Conservation (phyloP, 1,140 invertebrate genomes). For the Saccostrea glomerata region DNA sequence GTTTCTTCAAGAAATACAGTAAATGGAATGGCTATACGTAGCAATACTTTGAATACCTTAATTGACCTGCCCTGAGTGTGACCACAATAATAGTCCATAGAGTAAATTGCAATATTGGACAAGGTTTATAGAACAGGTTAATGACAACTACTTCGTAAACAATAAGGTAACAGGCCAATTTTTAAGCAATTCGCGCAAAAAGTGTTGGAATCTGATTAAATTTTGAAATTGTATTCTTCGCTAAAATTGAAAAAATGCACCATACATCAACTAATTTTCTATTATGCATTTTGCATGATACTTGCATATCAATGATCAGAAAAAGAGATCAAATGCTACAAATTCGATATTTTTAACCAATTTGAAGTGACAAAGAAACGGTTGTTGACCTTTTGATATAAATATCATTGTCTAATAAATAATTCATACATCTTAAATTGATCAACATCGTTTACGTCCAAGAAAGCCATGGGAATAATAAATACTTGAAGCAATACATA, state of each 20-base stretch:
- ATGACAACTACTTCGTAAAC: background rate
- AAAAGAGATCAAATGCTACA: too few species aligned
- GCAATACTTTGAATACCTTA: background rate
- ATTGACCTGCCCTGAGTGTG: background rate
- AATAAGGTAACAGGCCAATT: background rate
- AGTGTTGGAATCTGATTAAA: too few species aligned
- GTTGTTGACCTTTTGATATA: background rate
- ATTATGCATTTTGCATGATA: too few species aligned
- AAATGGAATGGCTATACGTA: background rate
- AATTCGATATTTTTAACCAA: too few species aligned
- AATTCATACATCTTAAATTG: too few species aligned
- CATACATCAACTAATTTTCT: too few species aligned
- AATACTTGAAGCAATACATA: constrained; percentile 1
- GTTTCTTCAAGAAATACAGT: background rate
- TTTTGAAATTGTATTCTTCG: too few species aligned
- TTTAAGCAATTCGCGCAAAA: background rate
- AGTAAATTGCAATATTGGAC: background rate
- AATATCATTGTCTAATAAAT: too few species aligned
- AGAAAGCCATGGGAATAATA: background rate
- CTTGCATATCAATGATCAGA: too few species aligned
- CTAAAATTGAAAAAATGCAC: too few species aligned
- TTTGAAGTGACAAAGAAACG: background rate
- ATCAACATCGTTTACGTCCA: background rate
- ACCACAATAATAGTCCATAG: background rate
- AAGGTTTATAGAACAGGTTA: background rate